These are phyloP conservation scores for Diprion similis DNA, from an alignment of 1,140 invertebrate genomes.

Conservation along the genomic window DNA sequence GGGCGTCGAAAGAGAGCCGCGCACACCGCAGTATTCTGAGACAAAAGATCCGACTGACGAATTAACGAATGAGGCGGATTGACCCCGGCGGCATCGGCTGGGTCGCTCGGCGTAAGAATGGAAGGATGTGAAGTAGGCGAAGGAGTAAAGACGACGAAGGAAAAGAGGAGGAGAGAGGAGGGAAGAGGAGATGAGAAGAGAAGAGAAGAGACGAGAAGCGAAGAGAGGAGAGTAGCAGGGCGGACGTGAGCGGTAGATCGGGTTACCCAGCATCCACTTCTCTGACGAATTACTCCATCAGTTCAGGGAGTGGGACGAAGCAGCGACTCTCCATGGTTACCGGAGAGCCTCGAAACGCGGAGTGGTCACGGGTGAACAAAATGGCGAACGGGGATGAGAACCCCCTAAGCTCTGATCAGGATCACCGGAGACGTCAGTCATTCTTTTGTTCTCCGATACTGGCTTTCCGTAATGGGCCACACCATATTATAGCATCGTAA, in stretches of 20 bases:
- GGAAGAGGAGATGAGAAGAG: slow-evolving; percentile 18
- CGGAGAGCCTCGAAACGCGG: background rate
- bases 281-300: slow-evolving; percentile 57
- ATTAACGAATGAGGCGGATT: slow-evolving; percentile 47
- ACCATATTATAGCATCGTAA: slow-evolving; percentile 11
- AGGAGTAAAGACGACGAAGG: slow-evolving; percentile 15
- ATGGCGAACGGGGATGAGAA: slow-evolving; percentile 1
- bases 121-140: slow-evolving; percentile 33
- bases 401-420: slow-evolving; percentile 38
- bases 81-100: slow-evolving; percentile 38
- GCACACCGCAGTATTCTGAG: slow-evolving; percentile 20
- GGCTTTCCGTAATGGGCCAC: slow-evolving; percentile 34
- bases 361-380: background rate
- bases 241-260: slow-evolving; percentile 46
- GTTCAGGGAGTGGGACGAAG: slow-evolving; percentile 5
- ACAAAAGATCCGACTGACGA: slow-evolving; percentile 45
- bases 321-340: background rate
- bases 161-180: slow-evolving; percentile 29
- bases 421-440: slow-evolving; percentile 54
- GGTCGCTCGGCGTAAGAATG: slow-evolving; percentile 45
- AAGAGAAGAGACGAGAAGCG: slow-evolving; percentile 28
- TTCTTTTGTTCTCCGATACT: slow-evolving; percentile 52
- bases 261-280: slow-evolving; percentile 56
- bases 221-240: slow-evolving; percentile 28
- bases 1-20: slow-evolving; percentile 34